Evolutionary conservation across 1,140 invertebrate genomes (phyloP).

Genomic region (Samia ricini): DNA sequence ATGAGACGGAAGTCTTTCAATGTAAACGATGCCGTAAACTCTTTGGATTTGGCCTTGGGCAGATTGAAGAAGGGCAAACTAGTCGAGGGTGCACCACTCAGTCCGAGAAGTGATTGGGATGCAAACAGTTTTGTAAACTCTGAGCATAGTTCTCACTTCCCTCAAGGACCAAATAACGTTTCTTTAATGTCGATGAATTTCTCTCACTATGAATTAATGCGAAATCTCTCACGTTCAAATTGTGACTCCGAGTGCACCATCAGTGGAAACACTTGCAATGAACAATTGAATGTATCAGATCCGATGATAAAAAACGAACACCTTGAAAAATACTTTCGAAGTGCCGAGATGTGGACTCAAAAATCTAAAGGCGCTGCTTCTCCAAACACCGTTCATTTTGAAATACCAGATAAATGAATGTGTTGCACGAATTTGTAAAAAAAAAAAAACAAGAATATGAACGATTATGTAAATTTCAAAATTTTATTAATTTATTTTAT

Average conservation of each 20-base stretch:
- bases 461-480: conserved; percentile 73
- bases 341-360: conserved; percentile 54
- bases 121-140: conserved; percentile 41
- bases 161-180: conserved; percentile 35
- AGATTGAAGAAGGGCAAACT: conserved; percentile 54
- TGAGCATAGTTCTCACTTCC: conserved; percentile 19
- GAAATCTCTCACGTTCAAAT: conserved; percentile 56
- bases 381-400: conserved; percentile 24
- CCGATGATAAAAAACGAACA: conserved; percentile 49
- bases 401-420: conserved; percentile 27
- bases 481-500: conserved; percentile 76
- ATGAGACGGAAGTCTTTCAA: conserved; percentile 54
- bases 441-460: conserved; percentile 56
- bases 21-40: conserved; percentile 48
- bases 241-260: conserved; percentile 51
- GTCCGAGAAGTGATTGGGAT: conserved; percentile 15
- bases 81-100: conserved; percentile 34
- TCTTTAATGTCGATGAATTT: conserved; percentile 64
- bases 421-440: conserved; percentile 27
- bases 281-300: conserved; percentile 30
- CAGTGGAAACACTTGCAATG: conserved; percentile 44
- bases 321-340: conserved; percentile 60
- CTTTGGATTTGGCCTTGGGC: conserved; percentile 47
- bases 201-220: conserved; percentile 62
- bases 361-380: conserved; percentile 18